phyloP scores from a whole-genome alignment of 2,113 vertebrate species.

The Oncorhynchus kisutch region DNA sequence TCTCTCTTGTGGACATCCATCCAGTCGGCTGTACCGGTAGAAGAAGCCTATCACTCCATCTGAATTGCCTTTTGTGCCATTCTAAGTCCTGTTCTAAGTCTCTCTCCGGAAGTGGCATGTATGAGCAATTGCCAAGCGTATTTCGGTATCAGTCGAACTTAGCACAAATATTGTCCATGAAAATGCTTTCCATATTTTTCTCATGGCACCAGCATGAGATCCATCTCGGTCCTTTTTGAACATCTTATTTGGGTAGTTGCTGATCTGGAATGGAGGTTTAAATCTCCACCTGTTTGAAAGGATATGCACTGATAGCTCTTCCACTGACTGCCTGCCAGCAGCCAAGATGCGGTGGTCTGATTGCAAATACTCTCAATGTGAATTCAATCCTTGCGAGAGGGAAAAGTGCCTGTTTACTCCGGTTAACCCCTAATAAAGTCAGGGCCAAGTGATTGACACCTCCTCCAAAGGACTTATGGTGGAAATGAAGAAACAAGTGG shows the following conservation, averaged over 20 bases:
- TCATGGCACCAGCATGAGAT: not conserved
- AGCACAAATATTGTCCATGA: not conserved
- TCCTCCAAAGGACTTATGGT: constrained; percentile 8
- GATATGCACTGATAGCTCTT: constrained; percentile 32
- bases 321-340: constrained; percentile 9
- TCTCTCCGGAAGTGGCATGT: too few species aligned
- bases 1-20: too few species aligned
- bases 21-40: too few species aligned
- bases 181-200: constrained; percentile 2
- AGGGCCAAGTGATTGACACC: constrained; percentile 38
- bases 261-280: constrained; percentile 17
- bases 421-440: constrained; percentile 52
- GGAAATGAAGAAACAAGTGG: constrained; percentile 16
- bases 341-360: constrained; percentile 32
- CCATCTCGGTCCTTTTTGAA: constrained; percentile 11
- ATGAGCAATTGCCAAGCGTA: not conserved
- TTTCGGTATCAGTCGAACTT: not conserved
- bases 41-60: too few species aligned
- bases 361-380: constrained; percentile 27
- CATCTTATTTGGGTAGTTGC: constrained; percentile 38
- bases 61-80: too few species aligned
- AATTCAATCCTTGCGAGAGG: constrained; percentile 10
- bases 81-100: too few species aligned
- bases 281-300: constrained; percentile 37
- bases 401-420: constrained; percentile 27